Base-by-base conservation (phyloP, 53 echinoderm and acorn worm species). In the Crossaster papposus region DNA sequence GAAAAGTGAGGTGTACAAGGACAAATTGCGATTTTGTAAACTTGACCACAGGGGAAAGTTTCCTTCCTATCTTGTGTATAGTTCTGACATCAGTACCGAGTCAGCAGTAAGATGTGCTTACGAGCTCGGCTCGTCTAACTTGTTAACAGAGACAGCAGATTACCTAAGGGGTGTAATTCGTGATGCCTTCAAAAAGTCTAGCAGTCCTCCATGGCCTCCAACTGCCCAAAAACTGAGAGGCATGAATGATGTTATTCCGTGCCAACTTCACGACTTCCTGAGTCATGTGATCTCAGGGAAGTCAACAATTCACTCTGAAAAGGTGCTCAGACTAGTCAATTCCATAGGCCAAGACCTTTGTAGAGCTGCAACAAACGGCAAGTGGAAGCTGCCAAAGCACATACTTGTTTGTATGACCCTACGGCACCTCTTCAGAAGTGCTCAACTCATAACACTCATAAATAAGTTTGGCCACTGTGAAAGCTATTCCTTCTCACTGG, bases 301-400 rank as follows among this genome's bases (percentile, higher is more conserved):
- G 31, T 14, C 64, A 15, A 32, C 33, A 14, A 62, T 3, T 22
- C 50, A 65, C 35, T 78, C 62, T 30, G 51, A 65, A 17, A 82
- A 32, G 72, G 70, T 31, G 22, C 78, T 72, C 23, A 77, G 89
- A 20, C 79, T 88, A 32, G 72, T 91, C 24, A 32, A 53, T 29
- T 92, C 89, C 50, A 94, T 94, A 63, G 89, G 91, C 15, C 81
- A 86, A 37, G 91, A 94, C 86, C n/a, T 94, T 17, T 94, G 92
- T 44, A 50, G 94, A 9, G 89, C 88, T 64, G 92, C 80, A 23
- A 85, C 2, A 15, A 87, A 55, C 91, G 93, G 91, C 2, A 15
- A 87, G 35, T 93, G 93, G 91, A 93, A 91, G 73, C 63, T 93
- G 36, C 90, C 91, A 63, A 95, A 93, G 77, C 93, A 95, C 77